These are phyloP conservation scores for Calonectris borealis DNA, from an alignment of 2,113 vertebrate species.

Conservation along the genomic window DNA sequence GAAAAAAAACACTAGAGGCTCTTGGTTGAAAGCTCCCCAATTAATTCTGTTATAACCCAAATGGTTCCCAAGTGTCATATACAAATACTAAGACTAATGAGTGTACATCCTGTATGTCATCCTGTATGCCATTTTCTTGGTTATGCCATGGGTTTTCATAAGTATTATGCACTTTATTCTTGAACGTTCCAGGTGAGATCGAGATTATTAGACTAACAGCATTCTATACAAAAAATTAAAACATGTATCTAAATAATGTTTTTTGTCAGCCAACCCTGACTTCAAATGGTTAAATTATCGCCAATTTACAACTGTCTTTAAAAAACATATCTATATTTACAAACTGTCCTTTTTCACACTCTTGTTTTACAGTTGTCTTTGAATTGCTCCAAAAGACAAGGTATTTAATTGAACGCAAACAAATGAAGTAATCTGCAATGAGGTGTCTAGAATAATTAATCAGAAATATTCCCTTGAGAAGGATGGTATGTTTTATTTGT, in stretches of 20 bases:
- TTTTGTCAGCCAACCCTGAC: not conserved
- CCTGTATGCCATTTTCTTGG: not conserved
- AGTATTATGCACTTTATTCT: not conserved
- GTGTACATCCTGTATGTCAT: not conserved
- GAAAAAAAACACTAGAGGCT: constrained; percentile 24
- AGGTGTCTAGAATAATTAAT: not conserved
- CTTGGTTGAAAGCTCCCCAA: constrained; percentile 43
- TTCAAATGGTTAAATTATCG: not conserved
- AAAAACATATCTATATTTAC: not conserved
- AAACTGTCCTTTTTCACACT: not conserved
- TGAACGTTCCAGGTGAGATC: not conserved
- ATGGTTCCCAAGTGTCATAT: constrained; percentile 26
- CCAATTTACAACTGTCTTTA: not conserved
- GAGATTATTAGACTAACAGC: not conserved
- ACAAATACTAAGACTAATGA: constrained; percentile 28
- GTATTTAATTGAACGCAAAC: not conserved
- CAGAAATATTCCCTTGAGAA: not conserved
- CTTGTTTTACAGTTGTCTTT: not conserved
- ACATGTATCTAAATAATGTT: not conserved
- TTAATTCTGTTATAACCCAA: constrained; percentile 43
- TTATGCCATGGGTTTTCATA: not conserved
- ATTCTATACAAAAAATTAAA: not conserved
- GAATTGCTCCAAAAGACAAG: not conserved
- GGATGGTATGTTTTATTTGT: not conserved
- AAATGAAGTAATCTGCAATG: not conserved